Evolutionary conservation across 2,113 vertebrate genomes (phyloP).

Genomic region (Lamprologus lemairii): DNA sequence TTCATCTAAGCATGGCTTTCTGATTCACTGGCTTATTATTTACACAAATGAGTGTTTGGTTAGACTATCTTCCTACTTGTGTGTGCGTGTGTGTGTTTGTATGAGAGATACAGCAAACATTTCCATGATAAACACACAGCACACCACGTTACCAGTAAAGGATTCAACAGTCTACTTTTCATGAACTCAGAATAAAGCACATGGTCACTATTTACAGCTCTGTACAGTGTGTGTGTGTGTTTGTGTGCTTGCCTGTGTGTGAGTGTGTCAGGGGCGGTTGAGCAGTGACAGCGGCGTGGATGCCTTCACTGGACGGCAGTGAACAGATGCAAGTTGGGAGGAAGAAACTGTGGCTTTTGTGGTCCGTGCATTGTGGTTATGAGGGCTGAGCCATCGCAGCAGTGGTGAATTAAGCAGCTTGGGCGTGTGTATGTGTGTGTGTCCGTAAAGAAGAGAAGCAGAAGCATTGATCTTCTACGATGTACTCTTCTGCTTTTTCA

Average conservation of each 20-base stretch:
- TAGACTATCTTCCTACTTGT: neutral
- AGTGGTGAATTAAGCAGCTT: neutral
- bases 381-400: neutral
- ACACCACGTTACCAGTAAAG: constrained; percentile 53
- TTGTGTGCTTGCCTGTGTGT: neutral
- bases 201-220: constrained; percentile 64
- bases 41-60: constrained; percentile 7
- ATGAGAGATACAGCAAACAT: constrained; percentile 30
- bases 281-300: neutral
- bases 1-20: constrained; percentile 54
- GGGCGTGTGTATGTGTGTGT: neutral
- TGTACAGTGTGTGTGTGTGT: constrained; percentile 48
- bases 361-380: constrained; percentile 1
- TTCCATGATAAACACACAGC: constrained; percentile 45
- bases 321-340: neutral
- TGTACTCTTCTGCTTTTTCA: neutral
- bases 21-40: constrained; percentile 29
- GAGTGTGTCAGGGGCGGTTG: neutral
- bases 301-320: constrained; percentile 26
- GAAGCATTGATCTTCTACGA: neutral
- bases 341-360: neutral
- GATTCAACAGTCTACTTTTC: constrained; percentile 44
- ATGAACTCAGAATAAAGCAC: constrained; percentile 43
- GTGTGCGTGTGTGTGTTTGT: neutral
- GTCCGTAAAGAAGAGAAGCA: neutral